Conservation (phyloP, 2,797 vertebrate genomes). For the Uromys caudimaculatus region DNA sequence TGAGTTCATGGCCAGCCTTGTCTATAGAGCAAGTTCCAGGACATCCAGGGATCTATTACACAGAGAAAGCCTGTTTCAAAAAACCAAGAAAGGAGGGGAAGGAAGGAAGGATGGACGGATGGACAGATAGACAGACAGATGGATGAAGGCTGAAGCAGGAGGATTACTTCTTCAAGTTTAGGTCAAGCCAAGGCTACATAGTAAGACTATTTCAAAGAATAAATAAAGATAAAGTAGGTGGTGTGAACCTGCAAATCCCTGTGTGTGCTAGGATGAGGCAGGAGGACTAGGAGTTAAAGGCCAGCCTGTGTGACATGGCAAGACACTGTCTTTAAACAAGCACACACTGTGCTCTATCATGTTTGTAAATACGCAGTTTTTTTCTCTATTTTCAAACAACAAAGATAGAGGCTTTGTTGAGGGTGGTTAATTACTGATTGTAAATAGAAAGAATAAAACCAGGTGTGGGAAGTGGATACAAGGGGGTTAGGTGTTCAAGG, state of each 20-base stretch:
- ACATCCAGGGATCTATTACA: background rate
- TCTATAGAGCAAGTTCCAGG: background rate
- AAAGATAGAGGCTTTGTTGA: background rate
- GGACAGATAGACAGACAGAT: too few relatives aligned
- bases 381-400: constrained; percentile 44
- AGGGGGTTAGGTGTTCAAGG: background rate
- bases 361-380: constrained; percentile 1
- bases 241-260: background rate
- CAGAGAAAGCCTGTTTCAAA: background rate
- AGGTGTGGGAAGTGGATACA: background rate
- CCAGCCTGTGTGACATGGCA: background rate
- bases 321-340: background rate
- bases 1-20: background rate
- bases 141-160: background rate
- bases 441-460: constrained; percentile 4
- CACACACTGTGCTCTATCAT: background rate
- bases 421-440: constrained; percentile 55
- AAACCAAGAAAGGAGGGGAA: too few relatives aligned
- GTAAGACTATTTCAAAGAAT: background rate
- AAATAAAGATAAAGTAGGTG: background rate
- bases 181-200: background rate
- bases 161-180: background rate
- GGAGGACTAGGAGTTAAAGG: background rate
- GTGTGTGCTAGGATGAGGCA: background rate
- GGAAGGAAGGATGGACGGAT: too few relatives aligned